phyloP scores from a whole-genome alignment of 2,113 vertebrate genomes.

The Hypomesus transpacificus region DNA sequence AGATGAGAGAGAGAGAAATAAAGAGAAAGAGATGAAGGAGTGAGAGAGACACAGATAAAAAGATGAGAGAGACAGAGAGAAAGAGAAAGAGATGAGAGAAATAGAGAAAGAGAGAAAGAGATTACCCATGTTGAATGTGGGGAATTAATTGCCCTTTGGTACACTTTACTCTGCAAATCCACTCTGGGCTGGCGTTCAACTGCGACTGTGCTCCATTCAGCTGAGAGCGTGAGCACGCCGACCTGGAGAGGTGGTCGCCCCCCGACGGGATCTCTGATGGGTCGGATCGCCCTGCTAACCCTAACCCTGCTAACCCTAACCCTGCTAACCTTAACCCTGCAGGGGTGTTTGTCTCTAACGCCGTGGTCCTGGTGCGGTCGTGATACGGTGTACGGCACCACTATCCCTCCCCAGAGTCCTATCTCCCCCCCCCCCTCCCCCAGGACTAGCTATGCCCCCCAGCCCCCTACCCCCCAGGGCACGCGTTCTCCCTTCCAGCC shows the following conservation, averaged over 20 bases:
- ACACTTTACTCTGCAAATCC: not conserved
- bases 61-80: no score
- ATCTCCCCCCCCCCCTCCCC: not conserved
- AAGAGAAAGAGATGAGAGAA: no score
- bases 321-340: no score
- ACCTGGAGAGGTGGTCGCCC: no score
- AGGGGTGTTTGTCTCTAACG: conserved; percentile 24
- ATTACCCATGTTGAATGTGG: not conserved
- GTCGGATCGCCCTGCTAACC: conserved; percentile 15
- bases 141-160: not conserved
- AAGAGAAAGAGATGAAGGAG: not conserved
- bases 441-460: no score
- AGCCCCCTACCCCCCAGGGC: no score
- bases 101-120: no score
- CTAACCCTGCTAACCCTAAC: no score
- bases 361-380: not conserved
- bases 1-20: no score
- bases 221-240: not conserved
- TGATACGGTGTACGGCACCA: not conserved
- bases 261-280: not conserved
- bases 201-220: not conserved
- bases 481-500: no score
- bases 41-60: no score
- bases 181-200: not conserved
- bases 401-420: not conserved